phyloP scores from a whole-genome alignment of 1,140 invertebrate species.

The Harpegnathos saltator region DNA sequence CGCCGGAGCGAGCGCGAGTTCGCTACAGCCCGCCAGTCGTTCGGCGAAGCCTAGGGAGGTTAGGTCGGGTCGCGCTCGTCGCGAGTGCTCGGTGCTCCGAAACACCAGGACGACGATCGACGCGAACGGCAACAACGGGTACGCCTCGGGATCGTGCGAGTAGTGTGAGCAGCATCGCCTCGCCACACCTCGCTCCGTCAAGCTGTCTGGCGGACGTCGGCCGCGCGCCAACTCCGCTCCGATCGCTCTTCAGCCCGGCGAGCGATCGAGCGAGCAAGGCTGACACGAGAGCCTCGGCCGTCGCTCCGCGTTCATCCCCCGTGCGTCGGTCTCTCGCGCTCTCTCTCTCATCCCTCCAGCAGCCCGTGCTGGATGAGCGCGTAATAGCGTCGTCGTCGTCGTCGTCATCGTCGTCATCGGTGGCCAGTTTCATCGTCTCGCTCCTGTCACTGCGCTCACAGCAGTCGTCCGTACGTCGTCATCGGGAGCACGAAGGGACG shows the following conservation, averaged over 20 bases:
- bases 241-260: no score
- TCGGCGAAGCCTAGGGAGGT: constrained; percentile 74
- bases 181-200: neutral
- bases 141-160: constrained; percentile 10
- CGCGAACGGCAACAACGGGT: constrained; percentile 23
- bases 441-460: neutral
- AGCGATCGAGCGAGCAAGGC: neutral
- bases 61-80: constrained; percentile 60
- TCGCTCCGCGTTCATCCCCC: neutral
- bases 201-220: constrained; percentile 20
- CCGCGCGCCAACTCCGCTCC: neutral
- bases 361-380: neutral
- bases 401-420: neutral
- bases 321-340: constrained; percentile 25
- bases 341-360: neutral
- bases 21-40: constrained; percentile 77
- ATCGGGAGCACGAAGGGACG: constrained; percentile 8
- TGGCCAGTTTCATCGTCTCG: no score
- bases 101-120: constrained; percentile 9
- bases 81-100: constrained; percentile 51
- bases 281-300: no score
- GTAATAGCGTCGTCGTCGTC: neutral
- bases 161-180: neutral
- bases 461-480: constrained; percentile 23
- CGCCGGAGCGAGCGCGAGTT: constrained; percentile 53